Conservation (phyloP, 1,140 invertebrate genomes). For the Arctopsyche grandis region DNA sequence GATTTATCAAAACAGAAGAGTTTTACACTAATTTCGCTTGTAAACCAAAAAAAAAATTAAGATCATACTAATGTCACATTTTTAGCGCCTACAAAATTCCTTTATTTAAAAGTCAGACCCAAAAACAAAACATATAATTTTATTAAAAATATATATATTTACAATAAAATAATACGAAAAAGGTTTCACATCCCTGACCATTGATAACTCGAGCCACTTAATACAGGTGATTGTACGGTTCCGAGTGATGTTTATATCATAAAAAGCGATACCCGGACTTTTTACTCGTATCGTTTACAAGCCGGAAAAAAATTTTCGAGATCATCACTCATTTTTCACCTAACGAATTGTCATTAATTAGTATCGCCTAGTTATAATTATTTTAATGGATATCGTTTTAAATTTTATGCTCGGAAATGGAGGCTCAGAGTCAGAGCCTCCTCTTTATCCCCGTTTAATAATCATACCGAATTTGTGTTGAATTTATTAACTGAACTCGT, state of each 20-base stretch:
- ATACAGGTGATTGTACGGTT: slow-evolving; percentile 19
- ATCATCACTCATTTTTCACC: slow-evolving; percentile 1
- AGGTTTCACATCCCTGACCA: background rate
- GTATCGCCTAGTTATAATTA: too few relatives aligned
- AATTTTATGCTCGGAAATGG: background rate
- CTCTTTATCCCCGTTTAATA: background rate
- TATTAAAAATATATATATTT: background rate
- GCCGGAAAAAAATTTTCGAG: background rate
- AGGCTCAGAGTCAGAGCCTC: background rate
- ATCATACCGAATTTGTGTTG: slow-evolving; percentile 23
- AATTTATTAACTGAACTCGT: slow-evolving; percentile 40
- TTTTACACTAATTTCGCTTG: too few relatives aligned
- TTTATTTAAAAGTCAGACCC: background rate
- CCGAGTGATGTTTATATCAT: slow-evolving; percentile 2
- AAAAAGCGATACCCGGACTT: background rate
- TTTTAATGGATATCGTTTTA: background rate
- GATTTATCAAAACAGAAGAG: too few relatives aligned
- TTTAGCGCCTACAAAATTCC: too few relatives aligned
- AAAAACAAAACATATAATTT: background rate
- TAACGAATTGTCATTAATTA: too few relatives aligned
- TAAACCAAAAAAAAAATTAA: too few relatives aligned
- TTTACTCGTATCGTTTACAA: background rate
- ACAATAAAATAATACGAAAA: background rate
- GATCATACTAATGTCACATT: too few relatives aligned
- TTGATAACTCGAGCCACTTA: slow-evolving; percentile 27